phyloP scores from a whole-genome alignment of 1,140 invertebrate species.

The Bombus confusus region DNA sequence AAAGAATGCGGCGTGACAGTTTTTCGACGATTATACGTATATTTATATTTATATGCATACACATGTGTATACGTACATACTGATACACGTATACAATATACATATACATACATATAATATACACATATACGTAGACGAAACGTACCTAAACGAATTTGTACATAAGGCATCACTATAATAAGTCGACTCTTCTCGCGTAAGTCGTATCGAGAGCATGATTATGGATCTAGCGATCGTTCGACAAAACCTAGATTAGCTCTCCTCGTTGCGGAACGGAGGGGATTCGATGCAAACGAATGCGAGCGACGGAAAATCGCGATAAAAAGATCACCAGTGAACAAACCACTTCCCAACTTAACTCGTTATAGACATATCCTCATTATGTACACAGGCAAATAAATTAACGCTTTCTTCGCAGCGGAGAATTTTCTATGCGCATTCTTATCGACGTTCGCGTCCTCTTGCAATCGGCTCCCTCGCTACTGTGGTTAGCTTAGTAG shows the following conservation, averaged over 20 bases:
- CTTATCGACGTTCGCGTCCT: not conserved
- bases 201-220: not conserved
- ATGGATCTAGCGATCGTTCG: not conserved
- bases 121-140: conserved; percentile 21
- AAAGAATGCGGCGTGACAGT: conserved; percentile 8
- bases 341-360: not conserved
- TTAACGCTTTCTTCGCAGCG: not conserved
- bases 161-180: conserved; percentile 63
- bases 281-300: not conserved
- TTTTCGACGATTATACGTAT: conserved; percentile 16
- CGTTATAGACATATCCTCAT: not conserved
- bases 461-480: too few relatives aligned
- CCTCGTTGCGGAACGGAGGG: not conserved
- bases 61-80: conserved; percentile 22
- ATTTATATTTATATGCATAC: conserved; percentile 15
- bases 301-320: not conserved
- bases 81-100: not conserved
- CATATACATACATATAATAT: conserved; percentile 10
- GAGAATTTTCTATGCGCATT: not conserved
- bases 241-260: not conserved
- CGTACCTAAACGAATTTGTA: conserved; percentile 55
- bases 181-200: conserved; percentile 36
- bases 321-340: not conserved
- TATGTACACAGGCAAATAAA: conserved; percentile 17
- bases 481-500: not conserved